Evolutionary conservation across 2,113 vertebrate species (phyloP).

Genomic region (Narcine bancroftii): DNA sequence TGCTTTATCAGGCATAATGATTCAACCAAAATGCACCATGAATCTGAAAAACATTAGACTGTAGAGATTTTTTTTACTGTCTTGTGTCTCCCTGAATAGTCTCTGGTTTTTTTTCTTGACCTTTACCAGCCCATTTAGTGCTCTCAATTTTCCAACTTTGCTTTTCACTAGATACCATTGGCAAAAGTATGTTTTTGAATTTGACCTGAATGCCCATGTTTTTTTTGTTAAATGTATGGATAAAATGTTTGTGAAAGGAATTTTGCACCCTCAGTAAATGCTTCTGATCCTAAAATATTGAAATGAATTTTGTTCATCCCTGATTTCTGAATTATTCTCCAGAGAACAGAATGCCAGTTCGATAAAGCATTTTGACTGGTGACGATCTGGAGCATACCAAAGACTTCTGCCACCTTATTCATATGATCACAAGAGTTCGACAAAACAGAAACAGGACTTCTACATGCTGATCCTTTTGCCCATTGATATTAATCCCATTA

Average conservation of each 20-base stretch:
- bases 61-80: background rate
- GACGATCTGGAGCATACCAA: background rate
- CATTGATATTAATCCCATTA: too few species aligned
- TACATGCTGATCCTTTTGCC: too few species aligned
- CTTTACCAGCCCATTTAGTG: background rate
- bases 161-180: background rate
- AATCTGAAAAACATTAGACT: background rate
- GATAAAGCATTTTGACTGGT: background rate
- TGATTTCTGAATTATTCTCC: background rate
- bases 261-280: background rate
- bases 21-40: background rate
- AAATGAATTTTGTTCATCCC: background rate
- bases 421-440: too few species aligned
- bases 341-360: background rate
- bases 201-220: too few species aligned
- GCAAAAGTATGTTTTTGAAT: too few species aligned
- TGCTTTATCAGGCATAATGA: background rate
- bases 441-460: too few species aligned
- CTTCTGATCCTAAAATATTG: background rate
- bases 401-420: background rate
- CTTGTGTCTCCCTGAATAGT: background rate
- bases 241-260: background rate
- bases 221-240: background rate
- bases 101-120: background rate
- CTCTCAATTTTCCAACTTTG: background rate